phyloP scores from a whole-genome alignment of 1,140 invertebrate species.

The Sycobia sp. region DNA sequence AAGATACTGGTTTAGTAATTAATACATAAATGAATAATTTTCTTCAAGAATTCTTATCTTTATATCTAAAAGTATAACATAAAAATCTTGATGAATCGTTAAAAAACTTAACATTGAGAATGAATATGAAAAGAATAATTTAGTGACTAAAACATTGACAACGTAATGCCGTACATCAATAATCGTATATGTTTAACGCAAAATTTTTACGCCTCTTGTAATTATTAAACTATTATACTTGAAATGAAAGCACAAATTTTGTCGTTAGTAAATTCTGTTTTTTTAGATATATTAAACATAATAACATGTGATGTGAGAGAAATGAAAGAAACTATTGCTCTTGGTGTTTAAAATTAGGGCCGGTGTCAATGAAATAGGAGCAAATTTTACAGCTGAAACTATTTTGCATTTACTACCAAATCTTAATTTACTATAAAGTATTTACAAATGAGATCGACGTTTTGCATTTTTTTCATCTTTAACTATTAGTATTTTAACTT shows the following conservation, averaged over 20 bases:
- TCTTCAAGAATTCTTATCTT: too few species aligned
- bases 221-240: conserved; percentile 13
- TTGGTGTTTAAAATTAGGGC: conserved; percentile 6
- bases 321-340: not conserved
- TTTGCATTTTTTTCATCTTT: conserved; percentile 24
- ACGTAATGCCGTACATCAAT: conserved; percentile 21
- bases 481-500: conserved; percentile 39
- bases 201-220: conserved; percentile 4
- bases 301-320: not conserved
- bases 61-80: conserved; percentile 18
- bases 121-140: conserved; percentile 22
- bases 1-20: conserved; percentile 20
- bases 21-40: conserved; percentile 28
- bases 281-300: not conserved
- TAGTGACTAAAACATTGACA: conserved; percentile 25
- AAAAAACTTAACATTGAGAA: conserved; percentile 25
- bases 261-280: conserved; percentile 19
- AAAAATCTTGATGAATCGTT: conserved; percentile 9
- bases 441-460: conserved; percentile 58
- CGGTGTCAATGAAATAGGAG: conserved; percentile 22
- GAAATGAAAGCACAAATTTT: conserved; percentile 19
- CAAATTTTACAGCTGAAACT: conserved; percentile 19
- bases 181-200: too few species aligned
- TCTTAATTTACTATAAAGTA: conserved; percentile 56
- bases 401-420: conserved; percentile 32